A percentile compares a stretch with the other conserved stretches of the same genome.
Evolutionary conservation across 2,888 invertebrate species (phyloP).

Genomic region (Catocala fraxini): DNA sequence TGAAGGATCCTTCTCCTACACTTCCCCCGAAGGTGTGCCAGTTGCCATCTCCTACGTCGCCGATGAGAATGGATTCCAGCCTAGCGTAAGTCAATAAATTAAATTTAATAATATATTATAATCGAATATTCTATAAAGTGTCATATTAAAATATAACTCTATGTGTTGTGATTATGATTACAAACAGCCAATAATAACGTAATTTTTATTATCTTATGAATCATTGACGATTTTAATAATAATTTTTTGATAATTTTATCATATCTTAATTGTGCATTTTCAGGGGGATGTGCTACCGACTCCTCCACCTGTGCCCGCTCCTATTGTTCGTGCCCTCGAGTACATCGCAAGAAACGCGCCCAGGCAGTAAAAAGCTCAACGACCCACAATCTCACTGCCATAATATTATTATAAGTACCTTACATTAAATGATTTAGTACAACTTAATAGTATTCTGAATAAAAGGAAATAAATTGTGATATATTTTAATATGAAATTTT

Average conservation of each 20-base stretch:
- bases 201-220: too few species aligned
- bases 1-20: slow-evolving; percentile 86
- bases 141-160: too few species aligned
- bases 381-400: slow-evolving; percentile 32
- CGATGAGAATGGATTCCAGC: slow-evolving; percentile 90
- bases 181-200: too few species aligned
- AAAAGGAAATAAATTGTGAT: slow-evolving; percentile 56
- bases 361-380: slow-evolving; percentile 49
- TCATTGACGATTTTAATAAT: too few species aligned
- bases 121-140: too few species aligned
- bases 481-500: slow-evolving; percentile 43
- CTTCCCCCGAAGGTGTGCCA: slow-evolving; percentile 88
- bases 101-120: neutral
- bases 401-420: slow-evolving; percentile 26
- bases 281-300: slow-evolving; percentile 79
- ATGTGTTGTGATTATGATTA: too few species aligned
- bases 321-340: slow-evolving; percentile 78
- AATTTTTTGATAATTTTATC: too few species aligned
- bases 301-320: slow-evolving; percentile 81
- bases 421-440: slow-evolving; percentile 34
- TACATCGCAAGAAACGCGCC: slow-evolving; percentile 57
- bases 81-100: slow-evolving; percentile 72
- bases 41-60: slow-evolving; percentile 88
- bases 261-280: slow-evolving; percentile 27
- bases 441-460: slow-evolving; percentile 40